Conservation (phyloP, 2,797 vertebrate genomes). For the Sorex maritimensis region DNA sequence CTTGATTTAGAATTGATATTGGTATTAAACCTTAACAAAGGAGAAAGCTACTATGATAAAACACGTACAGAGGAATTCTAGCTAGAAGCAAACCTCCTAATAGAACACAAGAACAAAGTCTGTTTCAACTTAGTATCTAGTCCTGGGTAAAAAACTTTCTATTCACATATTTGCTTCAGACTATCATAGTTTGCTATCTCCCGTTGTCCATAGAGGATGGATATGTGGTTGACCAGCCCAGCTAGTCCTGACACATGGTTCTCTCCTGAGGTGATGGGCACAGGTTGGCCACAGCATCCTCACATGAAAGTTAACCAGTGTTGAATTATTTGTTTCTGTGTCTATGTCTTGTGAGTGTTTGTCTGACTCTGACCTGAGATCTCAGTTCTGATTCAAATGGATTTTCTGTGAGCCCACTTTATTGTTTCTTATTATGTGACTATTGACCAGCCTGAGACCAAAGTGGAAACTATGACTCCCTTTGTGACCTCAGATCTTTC, state of each 20-base stretch:
- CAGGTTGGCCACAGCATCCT: neutral
- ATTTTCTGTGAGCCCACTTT: neutral
- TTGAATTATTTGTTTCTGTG: neutral
- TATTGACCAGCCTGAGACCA: constrained; percentile 12
- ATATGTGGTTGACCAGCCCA: neutral
- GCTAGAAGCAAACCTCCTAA: neutral
- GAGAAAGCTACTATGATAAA: neutral
- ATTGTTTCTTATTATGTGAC: neutral
- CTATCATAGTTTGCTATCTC: neutral
- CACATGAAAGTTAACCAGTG: neutral
- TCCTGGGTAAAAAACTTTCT: neutral
- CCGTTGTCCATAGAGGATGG: neutral
- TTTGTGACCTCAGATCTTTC: constrained; percentile 7
- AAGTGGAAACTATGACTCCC: neutral
- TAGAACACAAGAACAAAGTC: neutral
- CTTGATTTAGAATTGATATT: constrained; percentile 14
- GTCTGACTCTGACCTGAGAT: neutral
- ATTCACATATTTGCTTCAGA: constrained; percentile 28
- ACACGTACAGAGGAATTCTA: neutral
- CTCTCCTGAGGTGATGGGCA: neutral
- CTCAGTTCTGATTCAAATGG: neutral
- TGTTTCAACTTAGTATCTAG: neutral
- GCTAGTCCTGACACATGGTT: neutral
- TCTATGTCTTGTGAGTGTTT: neutral
- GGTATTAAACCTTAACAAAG: constrained; percentile 35